Percentiles rank a stretch among this genome's conserved stretches.
These are phyloP conservation scores for Actinia tenebrosa DNA, from an alignment of 64 coral and sea anemone genomes.

Conservation along the genomic window DNA sequence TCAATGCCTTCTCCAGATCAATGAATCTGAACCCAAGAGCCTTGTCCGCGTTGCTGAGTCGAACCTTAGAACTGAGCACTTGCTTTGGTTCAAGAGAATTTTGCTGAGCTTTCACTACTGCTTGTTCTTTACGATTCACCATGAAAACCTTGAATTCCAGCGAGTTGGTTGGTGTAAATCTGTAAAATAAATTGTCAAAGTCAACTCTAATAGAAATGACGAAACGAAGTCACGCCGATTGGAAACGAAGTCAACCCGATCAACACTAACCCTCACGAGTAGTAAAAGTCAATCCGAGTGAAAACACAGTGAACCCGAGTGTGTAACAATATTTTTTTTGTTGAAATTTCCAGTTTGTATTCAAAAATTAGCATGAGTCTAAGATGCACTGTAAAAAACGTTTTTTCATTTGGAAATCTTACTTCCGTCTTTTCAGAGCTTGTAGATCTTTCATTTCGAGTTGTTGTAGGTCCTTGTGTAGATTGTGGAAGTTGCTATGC, in stretches of 20 bases:
- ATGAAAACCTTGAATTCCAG: slow-evolving; percentile 57
- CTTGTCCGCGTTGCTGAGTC: slow-evolving; percentile 40
- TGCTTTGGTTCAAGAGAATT: slow-evolving; percentile 18
- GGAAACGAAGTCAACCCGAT: no score
- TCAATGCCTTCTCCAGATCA: slow-evolving; percentile 40
- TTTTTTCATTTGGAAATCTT: not conserved
- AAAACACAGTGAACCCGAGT: no score
- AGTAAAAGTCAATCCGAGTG: no score
- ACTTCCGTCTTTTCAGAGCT: slow-evolving; percentile 55
- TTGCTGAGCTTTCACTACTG: slow-evolving; percentile 13
- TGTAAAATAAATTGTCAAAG: not conserved
- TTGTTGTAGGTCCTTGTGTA: slow-evolving; percentile 38
- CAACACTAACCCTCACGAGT: no score
- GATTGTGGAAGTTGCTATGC: slow-evolving; percentile 35
- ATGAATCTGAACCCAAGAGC: slow-evolving; percentile 54
- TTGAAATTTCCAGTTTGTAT: no score
- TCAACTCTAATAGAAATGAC: no score
- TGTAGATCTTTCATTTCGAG: slow-evolving; percentile 44
- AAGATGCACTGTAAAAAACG: not conserved
- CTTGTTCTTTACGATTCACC: slow-evolving; percentile 34
- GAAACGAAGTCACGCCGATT: no score
- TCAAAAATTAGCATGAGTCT: no score
- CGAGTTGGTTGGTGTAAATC: slow-evolving; percentile 19
- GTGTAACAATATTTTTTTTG: no score
- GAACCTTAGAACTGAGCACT: slow-evolving; percentile 22